phyloP scores from a whole-genome alignment of 1,140 invertebrate genomes.

The Ceratosolen solmsi region DNA sequence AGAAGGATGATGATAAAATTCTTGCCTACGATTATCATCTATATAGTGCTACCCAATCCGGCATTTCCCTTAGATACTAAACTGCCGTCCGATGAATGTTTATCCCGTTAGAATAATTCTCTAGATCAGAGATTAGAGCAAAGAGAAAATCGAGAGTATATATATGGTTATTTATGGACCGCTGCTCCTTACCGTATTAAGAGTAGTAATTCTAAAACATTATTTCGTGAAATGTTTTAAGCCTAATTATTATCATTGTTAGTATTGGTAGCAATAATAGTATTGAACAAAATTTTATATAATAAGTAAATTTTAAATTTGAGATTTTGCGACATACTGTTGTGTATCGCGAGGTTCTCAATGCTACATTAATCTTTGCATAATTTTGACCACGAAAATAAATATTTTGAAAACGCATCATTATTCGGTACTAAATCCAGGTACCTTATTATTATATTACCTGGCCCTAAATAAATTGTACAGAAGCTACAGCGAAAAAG shows the following conservation, averaged over 20 bases:
- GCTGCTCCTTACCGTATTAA: no score
- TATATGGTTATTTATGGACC: neutral
- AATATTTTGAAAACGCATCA: neutral
- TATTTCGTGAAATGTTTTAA: no score
- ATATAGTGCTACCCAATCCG: neutral
- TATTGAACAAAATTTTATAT: no score
- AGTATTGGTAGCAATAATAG: no score
- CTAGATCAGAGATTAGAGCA: neutral
- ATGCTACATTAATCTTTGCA: neutral
- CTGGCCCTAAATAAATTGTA: neutral
- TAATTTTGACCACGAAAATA: neutral
- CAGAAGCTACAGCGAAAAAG: neutral
- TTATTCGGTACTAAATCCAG: neutral
- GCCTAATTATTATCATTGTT: no score
- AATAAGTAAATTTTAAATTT: no score
- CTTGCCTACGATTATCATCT: constrained; percentile 31
- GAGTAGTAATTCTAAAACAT: no score
- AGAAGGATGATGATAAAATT: constrained; percentile 3
- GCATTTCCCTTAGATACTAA: constrained; percentile 26
- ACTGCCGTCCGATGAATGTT: constrained; percentile 35
- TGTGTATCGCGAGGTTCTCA: no score
- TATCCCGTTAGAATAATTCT: constrained; percentile 17
- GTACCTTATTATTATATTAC: neutral
- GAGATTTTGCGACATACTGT: no score
- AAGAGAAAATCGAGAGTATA: constrained; percentile 11